Base-by-base conservation (phyloP, 2,888 invertebrate species). In the Watsonalla cultraria region DNA sequence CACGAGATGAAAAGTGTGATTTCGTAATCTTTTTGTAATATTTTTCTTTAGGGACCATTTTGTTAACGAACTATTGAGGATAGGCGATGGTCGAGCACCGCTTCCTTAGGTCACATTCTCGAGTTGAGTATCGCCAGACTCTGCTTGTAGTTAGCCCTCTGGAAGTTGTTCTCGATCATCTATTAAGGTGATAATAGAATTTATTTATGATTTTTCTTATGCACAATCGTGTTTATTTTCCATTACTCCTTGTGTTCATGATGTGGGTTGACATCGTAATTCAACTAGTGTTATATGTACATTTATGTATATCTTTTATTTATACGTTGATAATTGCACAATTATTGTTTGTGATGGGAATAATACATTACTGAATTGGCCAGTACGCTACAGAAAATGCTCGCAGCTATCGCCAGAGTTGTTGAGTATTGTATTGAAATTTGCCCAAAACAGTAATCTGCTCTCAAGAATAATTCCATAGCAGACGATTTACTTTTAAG, bases 41-140 rank as follows among this genome's bases (percentile, higher is more conserved):
- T 73, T 84, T 88, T 83, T 81, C 81, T 80, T 82, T 88, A 89
- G 90, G 90, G 89, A 89, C 89, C 89, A 89, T 88, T 87, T 85
- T 83, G 81, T 88, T 85, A 78, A 78, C 78, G 75, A 66, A 74
- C 64, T 74, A 73, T 72, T 72, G 76, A 77, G 65, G 73, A 76
- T 84, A 80, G 77, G 70, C 55, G 70, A 81, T 84, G 64, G 61
- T 60, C 58, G 70, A 62, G 60, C 42, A 72, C 54, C 50, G 66
- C 65, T 85, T 84, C 69, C 63, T 45, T 45, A 53, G 51, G 54
- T 74, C 61, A 55, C 6, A 61, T 57, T 77, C 72, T 65, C 57
- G 56, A 62, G 35, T 56, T 68, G 77, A 74, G 81, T 78, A 66
- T 72, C 90, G 90, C 90, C 90, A 90, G 84, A 80, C 76, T 76